Base-by-base conservation (phyloP, 2,113 vertebrate genomes). In the Manacus vitellinus region DNA sequence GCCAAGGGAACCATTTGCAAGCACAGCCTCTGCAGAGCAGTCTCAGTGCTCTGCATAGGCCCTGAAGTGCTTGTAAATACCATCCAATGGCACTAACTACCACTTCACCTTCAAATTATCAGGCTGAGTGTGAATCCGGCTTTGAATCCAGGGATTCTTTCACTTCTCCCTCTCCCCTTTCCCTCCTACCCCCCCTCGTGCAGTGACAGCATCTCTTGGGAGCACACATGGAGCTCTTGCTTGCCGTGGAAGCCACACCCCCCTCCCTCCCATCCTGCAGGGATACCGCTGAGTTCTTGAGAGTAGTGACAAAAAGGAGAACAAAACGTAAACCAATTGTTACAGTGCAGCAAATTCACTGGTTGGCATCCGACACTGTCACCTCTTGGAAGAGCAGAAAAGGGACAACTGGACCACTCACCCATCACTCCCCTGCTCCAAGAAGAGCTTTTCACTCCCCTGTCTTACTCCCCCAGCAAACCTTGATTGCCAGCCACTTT, bases 101-200 rank as follows among this genome's bases (percentile, higher is more conserved):
- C 55, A 6, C 62, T 90, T 20, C 18, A 17, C 80, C 61, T 65
- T 28, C 62, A 28, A 19, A 21, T 27, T 12, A 52, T 56, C 61
- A 25, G 74, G 19, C 37, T 43, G 67, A 63, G 63, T 39, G 39
- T 14, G 47, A 72, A 16, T 6, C 30, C 47, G 73, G 18, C 52
- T 67, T 78, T 44, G 39, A 82, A 59, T 68, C 67, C 49, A 75
- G 76, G 0, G 1, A 44, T 74, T 72, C 6, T 44, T 89, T 22
- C 39, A 17, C 55, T 91, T 30, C 52, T 71, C n/a, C 47, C n/a
- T 51, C 27, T 16, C 56, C 31, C 11, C 13, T 73, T 30, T 12
- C 9, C 59, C 27, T 47, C 33, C 4, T 31, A 28, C 46, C 3
- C 6, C 6, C 6, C 30, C 30, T 23, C 2, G 4, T 1, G 2